Base-by-base conservation (phyloP, 2,888 invertebrate species). In the Urechis unicinctus region DNA sequence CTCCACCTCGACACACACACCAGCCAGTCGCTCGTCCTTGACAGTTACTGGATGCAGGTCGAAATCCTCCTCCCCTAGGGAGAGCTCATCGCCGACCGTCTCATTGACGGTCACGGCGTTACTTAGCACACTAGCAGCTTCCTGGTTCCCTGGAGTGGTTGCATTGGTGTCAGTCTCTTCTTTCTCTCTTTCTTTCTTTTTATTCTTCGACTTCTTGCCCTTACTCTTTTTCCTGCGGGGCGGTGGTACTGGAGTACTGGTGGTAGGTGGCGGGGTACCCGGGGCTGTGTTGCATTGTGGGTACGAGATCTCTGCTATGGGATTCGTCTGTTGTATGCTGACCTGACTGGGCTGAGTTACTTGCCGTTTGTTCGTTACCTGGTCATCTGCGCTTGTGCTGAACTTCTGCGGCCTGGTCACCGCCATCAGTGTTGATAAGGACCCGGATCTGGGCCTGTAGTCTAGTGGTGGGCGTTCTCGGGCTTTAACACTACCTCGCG, bases 1-100 rank as follows among this genome's bases (percentile, higher is more conserved):
- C 61, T 76, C 74, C 5, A 74, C 61, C 55, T 75, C 72, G 53
- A 64, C 69, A 55, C 72, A 73, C 28, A 76, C 66, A 0, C 71
- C 71, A 30, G 73, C 62, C n/a, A 76, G 61, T 25, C 66, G 65
- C 53, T 67, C 69, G 56, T 74, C 75, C 31, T 68, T 68, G 1
- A 64, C 54, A 13, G 52, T 61, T 29, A 56, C 45, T 3, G 63
- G 63, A 29, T 59, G 61, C 25, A 54, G 62, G 30, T 62, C 58
- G 42, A 57, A 63, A 42, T 64, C 64, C 24, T 59, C 62, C 13
- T 63, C 62, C 3, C 64, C 62, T 17, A 64, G 50, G 4, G 62
- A 63, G 29, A 63, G 47, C 29, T 52, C 52, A 36, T 64, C 64
- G 1, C 64, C 64, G 5, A 63, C 55, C 1, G 58, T 52, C n/a